Percentiles rank a stretch among this genome's conserved stretches.
phyloP scores from a whole-genome alignment of 23 tunicate genomes.

The Aplidium turbinatum region DNA sequence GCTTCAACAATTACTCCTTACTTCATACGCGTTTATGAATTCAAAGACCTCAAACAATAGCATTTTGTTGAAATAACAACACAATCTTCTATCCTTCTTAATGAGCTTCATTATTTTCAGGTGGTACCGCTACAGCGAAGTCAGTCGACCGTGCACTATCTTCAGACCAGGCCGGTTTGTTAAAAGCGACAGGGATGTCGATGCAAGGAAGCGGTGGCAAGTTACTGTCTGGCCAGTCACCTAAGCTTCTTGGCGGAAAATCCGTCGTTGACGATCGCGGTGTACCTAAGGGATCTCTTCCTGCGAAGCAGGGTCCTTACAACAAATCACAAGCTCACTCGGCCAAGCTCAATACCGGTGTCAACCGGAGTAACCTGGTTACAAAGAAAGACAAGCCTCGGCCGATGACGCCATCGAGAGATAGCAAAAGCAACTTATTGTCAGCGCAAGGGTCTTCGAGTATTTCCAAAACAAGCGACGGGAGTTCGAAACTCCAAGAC shows the following conservation, averaged over 20 bases:
- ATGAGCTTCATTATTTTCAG: background rate
- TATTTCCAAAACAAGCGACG: slow-evolving; percentile 9
- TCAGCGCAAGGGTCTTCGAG: background rate
- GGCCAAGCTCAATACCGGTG: background rate
- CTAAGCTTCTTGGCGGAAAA: slow-evolving; percentile 20
- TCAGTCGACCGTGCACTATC: background rate
- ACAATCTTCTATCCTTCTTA: background rate
- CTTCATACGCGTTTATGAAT: too few species aligned
- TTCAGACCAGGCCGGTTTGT: too few species aligned
- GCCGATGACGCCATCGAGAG: slow-evolving; percentile 32
- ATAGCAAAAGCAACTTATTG: slow-evolving; percentile 6
- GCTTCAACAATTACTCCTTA: too few species aligned
- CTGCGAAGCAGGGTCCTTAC: background rate
- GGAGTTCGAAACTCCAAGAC: background rate
- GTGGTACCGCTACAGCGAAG: background rate
- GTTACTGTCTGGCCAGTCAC: background rate
- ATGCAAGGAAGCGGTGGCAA: background rate
- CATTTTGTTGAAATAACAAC: too few species aligned
- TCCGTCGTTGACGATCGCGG: slow-evolving; percentile 28
- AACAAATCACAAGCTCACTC: slow-evolving; percentile 18
- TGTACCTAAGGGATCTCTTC: background rate
- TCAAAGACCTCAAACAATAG: too few species aligned
- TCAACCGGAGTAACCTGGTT: background rate
- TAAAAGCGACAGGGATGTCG: slow-evolving; percentile 5
- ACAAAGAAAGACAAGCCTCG: slow-evolving; percentile 38